Percentiles rank a stretch among this genome's conserved stretches.
Evolutionary conservation across 1,140 invertebrate genomes (phyloP).

Genomic region (Microplitis mediator): DNA sequence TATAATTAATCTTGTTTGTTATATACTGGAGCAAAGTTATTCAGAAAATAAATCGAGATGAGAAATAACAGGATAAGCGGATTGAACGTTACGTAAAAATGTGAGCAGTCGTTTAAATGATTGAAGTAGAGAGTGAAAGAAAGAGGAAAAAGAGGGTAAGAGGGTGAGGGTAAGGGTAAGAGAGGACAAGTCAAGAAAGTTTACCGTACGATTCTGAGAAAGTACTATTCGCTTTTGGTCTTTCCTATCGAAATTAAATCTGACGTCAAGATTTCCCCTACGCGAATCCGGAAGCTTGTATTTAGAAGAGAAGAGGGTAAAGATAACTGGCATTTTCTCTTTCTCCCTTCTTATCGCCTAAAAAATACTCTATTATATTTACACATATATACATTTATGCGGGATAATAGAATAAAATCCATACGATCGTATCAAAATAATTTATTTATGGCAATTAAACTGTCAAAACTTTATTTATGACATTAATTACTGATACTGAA

Average conservation of each 20-base stretch:
- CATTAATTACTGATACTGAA: no score
- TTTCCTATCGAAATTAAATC: slow-evolving; percentile 32
- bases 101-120: not conserved
- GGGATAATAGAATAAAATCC: not conserved
- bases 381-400: not conserved
- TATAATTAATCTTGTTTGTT: no score
- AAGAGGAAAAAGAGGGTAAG: no score
- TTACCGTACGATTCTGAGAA: slow-evolving; percentile 1
- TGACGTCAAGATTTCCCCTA: slow-evolving; percentile 23
- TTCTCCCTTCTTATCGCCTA: not conserved
- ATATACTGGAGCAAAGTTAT: not conserved
- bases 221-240: not conserved
- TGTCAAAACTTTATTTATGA: no score
- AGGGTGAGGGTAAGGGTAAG: no score
- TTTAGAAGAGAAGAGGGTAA: not conserved
- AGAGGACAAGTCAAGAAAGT: not conserved
- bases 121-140: not conserved
- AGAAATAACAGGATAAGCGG: not conserved
- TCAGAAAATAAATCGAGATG: not conserved
- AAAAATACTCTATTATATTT: not conserved
- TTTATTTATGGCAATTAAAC: no score
- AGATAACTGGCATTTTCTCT: slow-evolving; percentile 4
- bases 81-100: not conserved
- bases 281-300: slow-evolving; percentile 10
- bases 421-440: no score